A percentile compares a stretch with the other conserved stretches of the same genome.
phyloP scores from a whole-genome alignment of 2,797 vertebrate species.

The Brachyalestes nurse region DNA sequence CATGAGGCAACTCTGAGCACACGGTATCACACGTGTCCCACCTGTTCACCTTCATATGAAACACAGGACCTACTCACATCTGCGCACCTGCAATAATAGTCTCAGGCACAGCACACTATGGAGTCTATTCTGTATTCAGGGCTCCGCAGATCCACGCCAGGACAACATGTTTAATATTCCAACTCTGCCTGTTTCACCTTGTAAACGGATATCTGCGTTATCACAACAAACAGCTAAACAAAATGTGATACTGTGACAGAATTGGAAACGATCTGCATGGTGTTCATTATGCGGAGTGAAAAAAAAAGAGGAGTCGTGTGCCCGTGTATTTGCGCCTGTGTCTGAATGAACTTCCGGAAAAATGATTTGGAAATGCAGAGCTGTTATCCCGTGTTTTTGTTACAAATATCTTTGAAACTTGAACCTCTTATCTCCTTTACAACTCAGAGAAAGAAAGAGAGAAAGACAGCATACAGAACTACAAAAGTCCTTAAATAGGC shows the following conservation, averaged over 20 bases:
- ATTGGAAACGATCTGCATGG: neutral
- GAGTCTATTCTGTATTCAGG: conserved; percentile 38
- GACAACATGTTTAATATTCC: neutral
- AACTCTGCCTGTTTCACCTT: conserved; percentile 8
- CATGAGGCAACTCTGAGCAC: neutral
- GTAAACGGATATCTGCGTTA: conserved; percentile 33
- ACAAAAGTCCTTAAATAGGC: conserved; percentile 52
- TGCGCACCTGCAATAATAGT: conserved; percentile 78
- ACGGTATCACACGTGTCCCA: conserved; percentile 6
- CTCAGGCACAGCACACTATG: neutral
- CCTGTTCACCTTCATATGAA: conserved; percentile 16
- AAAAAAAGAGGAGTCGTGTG: conserved; percentile 28
- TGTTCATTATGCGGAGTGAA: conserved; percentile 26
- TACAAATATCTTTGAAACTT: conserved; percentile 55
- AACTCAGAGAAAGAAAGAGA: conserved; percentile 2
- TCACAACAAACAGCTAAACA: conserved; percentile 38
- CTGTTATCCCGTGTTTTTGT: conserved; percentile 56
- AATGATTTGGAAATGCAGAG: conserved; percentile 53
- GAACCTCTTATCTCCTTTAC: conserved; percentile 30
- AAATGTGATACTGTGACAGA: conserved; percentile 29
- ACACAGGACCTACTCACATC: conserved; percentile 61
- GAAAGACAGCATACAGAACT: neutral
- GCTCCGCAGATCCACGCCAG: neutral
- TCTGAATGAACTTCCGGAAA: conserved; percentile 55
- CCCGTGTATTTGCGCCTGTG: conserved; percentile 19